Base-by-base conservation (phyloP, 2,888 invertebrate genomes). In the Drosophila aldrichi region DNA sequence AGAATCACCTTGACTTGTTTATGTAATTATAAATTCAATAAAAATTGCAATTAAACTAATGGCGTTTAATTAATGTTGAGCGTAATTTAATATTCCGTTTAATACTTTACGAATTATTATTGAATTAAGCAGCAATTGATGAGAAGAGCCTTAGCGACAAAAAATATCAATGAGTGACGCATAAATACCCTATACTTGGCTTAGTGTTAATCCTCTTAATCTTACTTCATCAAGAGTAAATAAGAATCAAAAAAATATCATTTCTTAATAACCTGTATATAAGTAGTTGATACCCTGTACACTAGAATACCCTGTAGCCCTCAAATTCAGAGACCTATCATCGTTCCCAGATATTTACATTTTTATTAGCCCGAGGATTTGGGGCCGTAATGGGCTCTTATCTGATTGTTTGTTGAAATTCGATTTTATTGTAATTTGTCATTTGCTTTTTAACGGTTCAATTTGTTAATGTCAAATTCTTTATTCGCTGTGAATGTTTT, bases 381-480 rank as follows among this genome's bases (percentile, higher is more conserved):
- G 0, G 8, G 18, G 5, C 1, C 20, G 40, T 6, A 10, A 40
- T 29, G 25, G 6, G 29, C 16, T 14, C 20, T 25, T 59, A 20
- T 9, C 8, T 6, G 32, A 46, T 18, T 20, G 29, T 16, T 22
- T 43, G 55, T 34, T 44, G 2, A 20, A n/a, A 43, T 38, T 14
- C 7, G n/a, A 61, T 36, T 25, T 44, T 25, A 61, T 61, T 36
- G 43, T 44, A 44, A 78, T 79, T 59, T 79, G 61, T 75, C 76
- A 69, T 61, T n/a, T 60, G 68, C 44, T 69, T 20, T 57, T 75
- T 76, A 75, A 66, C 70, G 55, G 65, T 70, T 63, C 38, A 51
- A 41, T 58, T 48, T 61, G 55, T 52, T 65, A 48, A 59, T 46
- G 36, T 59, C 10, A 7, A 20, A n/a, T 14, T 55, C 22, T 44